Base-by-base conservation (phyloP, 2,797 vertebrate species). In the Muscicapa striata region DNA sequence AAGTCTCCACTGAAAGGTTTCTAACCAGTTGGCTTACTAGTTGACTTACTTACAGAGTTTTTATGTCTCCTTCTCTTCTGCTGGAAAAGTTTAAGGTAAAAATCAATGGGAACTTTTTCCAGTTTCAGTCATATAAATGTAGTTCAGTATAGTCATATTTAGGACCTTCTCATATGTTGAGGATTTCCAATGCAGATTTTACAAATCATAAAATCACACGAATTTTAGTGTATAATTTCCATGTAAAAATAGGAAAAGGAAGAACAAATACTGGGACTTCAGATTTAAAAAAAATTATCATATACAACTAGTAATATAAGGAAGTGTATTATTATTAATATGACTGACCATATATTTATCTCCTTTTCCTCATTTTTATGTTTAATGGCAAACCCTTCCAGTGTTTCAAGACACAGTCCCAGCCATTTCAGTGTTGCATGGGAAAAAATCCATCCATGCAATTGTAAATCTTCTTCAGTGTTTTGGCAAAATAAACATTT, bases 121-220 rank as follows among this genome's bases (percentile, higher is more conserved):
- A 24, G 8, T 36, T 34, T 72, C 54, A 52, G 51, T 87, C 77
- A 75, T 18, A 69, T n/a, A 88, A 94, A 75, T 74, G 26, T 40
- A 85, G 38, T 64, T 89, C 81, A 88, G 40, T 63, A 69, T 9
- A 92, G 46, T 58, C 19, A 86, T 72, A 11, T 84, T 86, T 78
- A 81, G 83, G 38, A 78, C 30, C 11, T 88, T 77, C 26, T 62
- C 45, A 54, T 72, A 49, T 77, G 10, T 57, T 95, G 81, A 93
- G 24, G 76, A 81, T 84, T 94, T 93, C 58, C 27, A 67, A 29
- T 13, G 32, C 34, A 83, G 64, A 74, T 80, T 94, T 95, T 74
- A 74, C 45, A 84, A 91, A 78, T 17, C 49, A 77, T 29, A 54
- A 91, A 81, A 88, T 81, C 10, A 36, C n/a, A 77, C 5, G 27